Conservation (phyloP, 2,888 invertebrate species). For the Harmothoe impar region DNA sequence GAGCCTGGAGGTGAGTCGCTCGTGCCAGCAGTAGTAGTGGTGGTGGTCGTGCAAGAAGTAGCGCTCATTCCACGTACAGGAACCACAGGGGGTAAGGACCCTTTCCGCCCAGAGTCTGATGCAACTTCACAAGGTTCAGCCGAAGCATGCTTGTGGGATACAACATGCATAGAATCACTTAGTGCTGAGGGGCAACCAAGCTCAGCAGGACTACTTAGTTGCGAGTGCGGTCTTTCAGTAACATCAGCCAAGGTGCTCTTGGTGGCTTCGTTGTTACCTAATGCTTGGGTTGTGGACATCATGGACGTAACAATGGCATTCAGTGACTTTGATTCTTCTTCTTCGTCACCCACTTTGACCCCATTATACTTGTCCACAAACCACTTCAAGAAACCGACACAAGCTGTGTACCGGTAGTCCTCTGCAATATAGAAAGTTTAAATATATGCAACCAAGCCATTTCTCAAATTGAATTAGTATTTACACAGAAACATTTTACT, state of each 20-base stretch:
- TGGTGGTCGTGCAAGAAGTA: conserved; percentile 49
- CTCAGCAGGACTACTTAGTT: conserved; percentile 33
- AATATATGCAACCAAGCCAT: neutral
- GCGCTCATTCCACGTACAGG: conserved; percentile 27
- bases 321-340: neutral
- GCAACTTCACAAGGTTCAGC: neutral
- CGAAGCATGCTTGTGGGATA: conserved; percentile 38
- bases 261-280: conserved; percentile 30
- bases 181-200: neutral
- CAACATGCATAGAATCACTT: conserved; percentile 20
- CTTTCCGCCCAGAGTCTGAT: neutral
- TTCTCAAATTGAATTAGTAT: too few species aligned
- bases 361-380: conserved; percentile 85
- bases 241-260: neutral
- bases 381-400: conserved; percentile 92
- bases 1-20: conserved; percentile 31
- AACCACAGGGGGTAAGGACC: conserved; percentile 21
- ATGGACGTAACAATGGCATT: conserved; percentile 27
- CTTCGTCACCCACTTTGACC: conserved; percentile 50
- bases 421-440: conserved; percentile 85
- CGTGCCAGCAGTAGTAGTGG: conserved; percentile 56
- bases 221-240: neutral
- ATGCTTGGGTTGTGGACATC: conserved; percentile 58
- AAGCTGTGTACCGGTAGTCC: conserved; percentile 94
- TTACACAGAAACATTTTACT: too few species aligned